These are phyloP conservation scores for Scaptomyza tumidula DNA, from an alignment of 2,888 invertebrate genomes.

Conservation along the genomic window DNA sequence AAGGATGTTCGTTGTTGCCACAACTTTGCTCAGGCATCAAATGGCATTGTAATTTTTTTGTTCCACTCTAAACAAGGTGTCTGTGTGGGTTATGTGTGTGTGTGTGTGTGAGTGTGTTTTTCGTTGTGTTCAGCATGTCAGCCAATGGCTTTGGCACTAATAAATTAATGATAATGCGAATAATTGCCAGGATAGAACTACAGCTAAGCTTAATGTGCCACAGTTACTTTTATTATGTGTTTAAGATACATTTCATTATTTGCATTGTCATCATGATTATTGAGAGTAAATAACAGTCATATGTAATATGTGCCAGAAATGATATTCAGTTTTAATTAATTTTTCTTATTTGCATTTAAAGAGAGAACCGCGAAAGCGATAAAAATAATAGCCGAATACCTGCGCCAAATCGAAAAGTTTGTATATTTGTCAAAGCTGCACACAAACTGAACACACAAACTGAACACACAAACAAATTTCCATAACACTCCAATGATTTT, in stretches of 20 bases:
- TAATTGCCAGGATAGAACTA: constrained; percentile 33
- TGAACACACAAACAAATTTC: constrained; percentile 39
- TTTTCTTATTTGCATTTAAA: constrained; percentile 43
- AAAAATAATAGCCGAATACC: constrained; percentile 55
- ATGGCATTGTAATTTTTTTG: constrained; percentile 49
- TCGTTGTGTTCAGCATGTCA: constrained; percentile 44
- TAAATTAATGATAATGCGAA: constrained; percentile 74
- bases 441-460: constrained; percentile 8
- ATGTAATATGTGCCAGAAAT: constrained; percentile 10
- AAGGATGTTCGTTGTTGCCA: constrained; percentile 47
- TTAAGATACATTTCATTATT: constrained; percentile 10
- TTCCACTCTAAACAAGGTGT: constrained; percentile 22
- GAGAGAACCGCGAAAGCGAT: constrained; percentile 13
- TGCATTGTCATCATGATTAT: constrained; percentile 16
- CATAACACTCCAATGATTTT: constrained; percentile 71
- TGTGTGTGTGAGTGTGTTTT: constrained; percentile 3
- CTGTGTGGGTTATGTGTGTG: background rate
- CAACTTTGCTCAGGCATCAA: constrained; percentile 39
- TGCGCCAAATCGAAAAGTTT: constrained; percentile 66
- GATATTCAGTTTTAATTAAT: constrained; percentile 17
- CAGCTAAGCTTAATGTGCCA: constrained; percentile 29
- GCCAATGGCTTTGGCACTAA: constrained; percentile 54
- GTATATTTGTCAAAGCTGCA: constrained; percentile 40
- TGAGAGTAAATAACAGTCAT: constrained; percentile 10
- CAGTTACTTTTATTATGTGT: constrained; percentile 13